Base-by-base conservation (phyloP, 2,888 invertebrate genomes). In the Cephus rjabovi region DNA sequence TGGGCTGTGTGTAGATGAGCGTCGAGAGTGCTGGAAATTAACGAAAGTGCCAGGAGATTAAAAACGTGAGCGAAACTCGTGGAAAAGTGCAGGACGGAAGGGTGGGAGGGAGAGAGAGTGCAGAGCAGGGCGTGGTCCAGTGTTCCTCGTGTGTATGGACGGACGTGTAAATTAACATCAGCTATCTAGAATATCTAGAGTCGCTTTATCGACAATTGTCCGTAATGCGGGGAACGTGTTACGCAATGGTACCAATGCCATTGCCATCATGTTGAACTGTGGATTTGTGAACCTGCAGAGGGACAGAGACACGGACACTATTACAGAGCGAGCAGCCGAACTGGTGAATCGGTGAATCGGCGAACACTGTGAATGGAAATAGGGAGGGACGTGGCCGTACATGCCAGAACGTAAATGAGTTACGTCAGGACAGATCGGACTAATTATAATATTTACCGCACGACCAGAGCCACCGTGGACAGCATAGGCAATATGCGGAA, bases 401-500 rank as follows among this genome's bases (percentile, higher is more conserved):
- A 40, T 40, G 40, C 40, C 40, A 40, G 70, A 70, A 70, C 70
- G 35, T 79, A 83, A 84, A 79, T 80, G 83, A 84, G 81, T 83
- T 81, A 83, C 80, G 80, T 79, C 83, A 78, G 76, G 73, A 68
- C 79, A 77, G 83, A 86, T 86, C 83, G 76, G 78, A 79, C 83
- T 86, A 87, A 88, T 88, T 87, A 86, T 84, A 87, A 87, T 86
- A 88, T 88, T 86, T 86, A 86, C 84, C 81, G 81, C 70, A 73
- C 74, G 56, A 75, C 74, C 76, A 70, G 70, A 70, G 4, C 33
- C 33, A 33, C 33, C 33, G 12, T 33, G 70, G 70, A 70, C 33
- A 33, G 70, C 70, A 70, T 70, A 15, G 70, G 80, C 12, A 30
- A 71, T 71, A 33, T 30, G 71, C 31, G 23, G 31, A 71, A 71